Evolutionary conservation across 2,888 invertebrate genomes (phyloP), one percentile per base, ranked within the genome.

Genomic region (Stenchaetothrips biformis): DNA sequence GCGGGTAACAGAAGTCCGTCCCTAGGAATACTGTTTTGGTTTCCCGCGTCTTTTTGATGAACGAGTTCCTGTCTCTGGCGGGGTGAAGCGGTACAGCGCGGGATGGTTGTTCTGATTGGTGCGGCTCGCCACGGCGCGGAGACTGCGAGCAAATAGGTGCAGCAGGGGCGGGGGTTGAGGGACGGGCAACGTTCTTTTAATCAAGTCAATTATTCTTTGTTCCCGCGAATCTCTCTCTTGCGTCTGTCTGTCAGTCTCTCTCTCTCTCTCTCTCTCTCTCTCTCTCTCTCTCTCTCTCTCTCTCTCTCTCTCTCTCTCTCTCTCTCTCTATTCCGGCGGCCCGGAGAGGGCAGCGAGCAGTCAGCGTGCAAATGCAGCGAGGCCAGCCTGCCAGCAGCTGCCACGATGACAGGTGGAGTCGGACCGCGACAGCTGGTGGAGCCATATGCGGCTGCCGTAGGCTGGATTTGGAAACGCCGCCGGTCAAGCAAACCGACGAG

Each of bases 131-230:
- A 25, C 67, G 67, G 67, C 21, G 67, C 67, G 25, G 67, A 9
- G 67, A 3, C 25, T 25, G 13, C 59, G 18, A n/a, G 67, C 25
- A 74, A 74, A 74, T 74, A 74, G 67, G 67, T 74, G 18, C 18
- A 13, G 16, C 53, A 13, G 13, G 53, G 53, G 4, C 13, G 53
- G 53, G 53, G 53, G 53, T 13, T 18, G 53, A 11, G 53, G 13
- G 13, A 74, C 67, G 11, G 67, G 67, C 67, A 25, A 21, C 67
- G 67, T 74, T 74, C 67, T 74, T 74, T 74, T 74, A 74, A 74
- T 74, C 67, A 74, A 74, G 21, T 74, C 67, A 74, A 74, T 74
- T 74, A 74, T 74, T 74, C 67, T 74, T 21, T 74, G 67, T 74
- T 21, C 25, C 67, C 67, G 8, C 21, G 37, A 37, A 37, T 37